These are phyloP conservation scores for Aphidius gifuensis DNA, from an alignment of 1,140 invertebrate genomes.

Conservation along the genomic window DNA sequence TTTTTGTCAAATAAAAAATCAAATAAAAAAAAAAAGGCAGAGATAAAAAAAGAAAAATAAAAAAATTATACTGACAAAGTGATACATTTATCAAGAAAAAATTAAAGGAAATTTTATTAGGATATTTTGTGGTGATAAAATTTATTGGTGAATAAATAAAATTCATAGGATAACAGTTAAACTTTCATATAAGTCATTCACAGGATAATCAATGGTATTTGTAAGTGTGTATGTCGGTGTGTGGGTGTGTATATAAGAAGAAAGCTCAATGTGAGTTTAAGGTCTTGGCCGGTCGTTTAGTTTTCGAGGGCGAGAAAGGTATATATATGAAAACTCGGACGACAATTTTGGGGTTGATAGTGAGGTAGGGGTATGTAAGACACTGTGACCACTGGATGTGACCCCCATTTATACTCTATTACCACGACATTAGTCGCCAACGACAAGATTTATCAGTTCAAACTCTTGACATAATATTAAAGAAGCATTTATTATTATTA, in stretches of 20 bases:
- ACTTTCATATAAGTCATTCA: slow-evolving; percentile 42
- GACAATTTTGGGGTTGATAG: slow-evolving; percentile 30
- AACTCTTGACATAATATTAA: slow-evolving; percentile 30
- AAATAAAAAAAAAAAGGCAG: background rate
- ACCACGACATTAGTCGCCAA: slow-evolving; percentile 55
- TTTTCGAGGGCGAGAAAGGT: slow-evolving; percentile 38
- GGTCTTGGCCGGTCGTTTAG: slow-evolving; percentile 49
- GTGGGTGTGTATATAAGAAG: background rate
- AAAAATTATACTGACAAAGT: background rate
- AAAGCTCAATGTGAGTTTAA: slow-evolving; percentile 48
- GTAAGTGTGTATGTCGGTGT: slow-evolving; percentile 33
- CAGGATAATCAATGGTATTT: slow-evolving; percentile 37
- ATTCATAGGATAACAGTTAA: slow-evolving; percentile 17
- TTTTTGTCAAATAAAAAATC: too few species aligned
- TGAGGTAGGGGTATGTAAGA: slow-evolving; percentile 53
- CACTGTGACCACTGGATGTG: slow-evolving; percentile 50
- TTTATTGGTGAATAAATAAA: background rate
- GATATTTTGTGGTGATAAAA: background rate
- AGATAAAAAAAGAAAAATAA: background rate
- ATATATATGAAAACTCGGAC: slow-evolving; percentile 32
- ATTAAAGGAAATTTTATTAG: too few species aligned
- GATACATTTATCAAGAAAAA: background rate
- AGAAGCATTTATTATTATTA: slow-evolving; percentile 32
- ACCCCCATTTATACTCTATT: slow-evolving; percentile 57
- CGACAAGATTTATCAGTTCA: slow-evolving; percentile 50